Evolutionary conservation across 2,797 vertebrate species (phyloP).

Genomic region (Limnodromus scolopaceus): DNA sequence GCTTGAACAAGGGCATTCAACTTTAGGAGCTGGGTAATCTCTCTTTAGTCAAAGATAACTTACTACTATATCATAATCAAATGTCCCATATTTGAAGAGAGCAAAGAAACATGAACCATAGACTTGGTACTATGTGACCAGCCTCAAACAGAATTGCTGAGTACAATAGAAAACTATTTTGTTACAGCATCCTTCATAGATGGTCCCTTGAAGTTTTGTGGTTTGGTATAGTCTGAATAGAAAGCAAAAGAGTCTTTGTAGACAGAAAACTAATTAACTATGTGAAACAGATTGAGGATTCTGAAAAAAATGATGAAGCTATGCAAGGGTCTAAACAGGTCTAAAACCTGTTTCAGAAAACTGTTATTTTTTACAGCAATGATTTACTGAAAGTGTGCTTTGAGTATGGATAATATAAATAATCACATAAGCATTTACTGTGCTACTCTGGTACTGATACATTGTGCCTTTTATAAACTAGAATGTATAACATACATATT

Average conservation of each 20-base stretch:
- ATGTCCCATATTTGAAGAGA: background rate
- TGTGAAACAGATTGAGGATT: background rate
- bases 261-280: background rate
- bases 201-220: background rate
- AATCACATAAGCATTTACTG: background rate
- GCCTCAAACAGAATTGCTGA: background rate
- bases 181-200: background rate
- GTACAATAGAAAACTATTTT: background rate
- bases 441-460: background rate
- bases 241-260: background rate
- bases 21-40: background rate
- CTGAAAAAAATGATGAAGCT: background rate
- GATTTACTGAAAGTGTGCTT: background rate
- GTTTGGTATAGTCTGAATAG: background rate
- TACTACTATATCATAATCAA: background rate
- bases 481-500: background rate
- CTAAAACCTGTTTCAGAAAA: background rate
- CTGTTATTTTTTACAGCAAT: background rate
- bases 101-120: background rate
- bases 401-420: background rate
- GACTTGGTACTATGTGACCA: background rate
- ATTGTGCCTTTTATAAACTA: background rate
- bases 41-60: background rate
- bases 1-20: background rate
- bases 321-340: background rate